A percentile compares a stretch with the other conserved stretches of the same genome.
Evolutionary conservation across 2,888 invertebrate species (phyloP).

Genomic region (Barypeithes pellucidus): DNA sequence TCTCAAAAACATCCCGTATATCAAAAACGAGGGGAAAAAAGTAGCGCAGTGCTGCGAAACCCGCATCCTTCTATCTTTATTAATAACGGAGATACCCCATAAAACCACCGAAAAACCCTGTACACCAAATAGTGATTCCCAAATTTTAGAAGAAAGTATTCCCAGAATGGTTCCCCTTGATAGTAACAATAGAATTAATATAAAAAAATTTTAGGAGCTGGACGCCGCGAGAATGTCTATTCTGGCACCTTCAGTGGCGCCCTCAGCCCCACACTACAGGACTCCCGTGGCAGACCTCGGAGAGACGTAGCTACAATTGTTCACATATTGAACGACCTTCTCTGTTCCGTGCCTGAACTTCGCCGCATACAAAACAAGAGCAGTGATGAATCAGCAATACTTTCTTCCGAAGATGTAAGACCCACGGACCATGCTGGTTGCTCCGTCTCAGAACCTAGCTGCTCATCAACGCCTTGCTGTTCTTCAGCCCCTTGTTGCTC

Average conservation of each 20-base stretch:
- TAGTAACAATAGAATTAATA: neutral
- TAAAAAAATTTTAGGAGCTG: slow-evolving; percentile 80
- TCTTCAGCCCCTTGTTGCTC: slow-evolving; percentile 39
- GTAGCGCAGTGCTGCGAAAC: no score
- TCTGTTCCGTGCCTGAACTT: slow-evolving; percentile 84
- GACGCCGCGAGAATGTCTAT: slow-evolving; percentile 95
- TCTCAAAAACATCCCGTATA: no score
- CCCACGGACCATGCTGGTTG: slow-evolving; percentile 18
- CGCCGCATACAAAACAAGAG: slow-evolving; percentile 44
- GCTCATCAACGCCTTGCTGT: slow-evolving; percentile 16
- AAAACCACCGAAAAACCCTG: no score
- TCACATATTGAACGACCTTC: slow-evolving; percentile 94
- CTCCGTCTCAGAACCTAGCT: slow-evolving; percentile 21
- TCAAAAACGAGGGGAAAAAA: no score
- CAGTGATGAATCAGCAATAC: slow-evolving; percentile 26
- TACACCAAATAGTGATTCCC: no score
- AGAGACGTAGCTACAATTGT: slow-evolving; percentile 96
- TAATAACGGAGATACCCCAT: no score
- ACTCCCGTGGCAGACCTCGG: slow-evolving; percentile 91
- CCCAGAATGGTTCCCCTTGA: no score
- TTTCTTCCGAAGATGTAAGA: slow-evolving; percentile 26
- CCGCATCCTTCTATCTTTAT: no score
- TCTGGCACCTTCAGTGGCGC: slow-evolving; percentile 98
- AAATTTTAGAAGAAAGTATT: no score
- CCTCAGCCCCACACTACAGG: slow-evolving; percentile 93